Percentiles rank a stretch among this genome's conserved stretches.
Evolutionary conservation across 2,797 vertebrate genomes (phyloP).

Genomic region (Cuculus canorus): DNA sequence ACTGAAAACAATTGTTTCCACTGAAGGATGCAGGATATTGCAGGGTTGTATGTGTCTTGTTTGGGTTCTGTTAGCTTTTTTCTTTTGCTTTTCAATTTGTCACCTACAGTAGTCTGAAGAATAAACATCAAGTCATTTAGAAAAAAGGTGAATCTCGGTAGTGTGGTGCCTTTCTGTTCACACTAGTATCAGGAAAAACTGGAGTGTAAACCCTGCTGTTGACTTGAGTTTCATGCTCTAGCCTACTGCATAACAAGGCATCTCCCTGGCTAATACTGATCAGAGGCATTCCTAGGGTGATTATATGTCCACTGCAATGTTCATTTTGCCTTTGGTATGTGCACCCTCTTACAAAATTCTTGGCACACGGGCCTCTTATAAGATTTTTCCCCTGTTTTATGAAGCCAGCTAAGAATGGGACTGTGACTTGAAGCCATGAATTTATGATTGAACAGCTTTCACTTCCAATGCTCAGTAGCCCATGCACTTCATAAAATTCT

Average conservation of each 20-base stretch:
- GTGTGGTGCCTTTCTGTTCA: not conserved
- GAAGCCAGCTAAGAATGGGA: not conserved
- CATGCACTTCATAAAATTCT: not conserved
- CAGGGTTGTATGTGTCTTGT: not conserved
- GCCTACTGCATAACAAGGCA: not conserved
- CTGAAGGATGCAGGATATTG: not conserved
- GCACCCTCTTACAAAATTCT: not conserved
- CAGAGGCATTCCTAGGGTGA: not conserved
- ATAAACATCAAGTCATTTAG: not conserved
- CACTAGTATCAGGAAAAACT: not conserved
- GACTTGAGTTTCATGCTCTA: not conserved
- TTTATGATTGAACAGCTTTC: not conserved
- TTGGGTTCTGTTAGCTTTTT: not conserved
- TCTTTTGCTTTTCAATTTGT: not conserved
- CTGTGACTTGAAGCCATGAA: not conserved
- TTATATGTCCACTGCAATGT: not conserved
- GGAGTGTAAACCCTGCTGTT: not conserved
- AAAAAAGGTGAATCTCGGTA: not conserved
- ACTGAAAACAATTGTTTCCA: not conserved
- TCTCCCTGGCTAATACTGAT: constrained; percentile 7
- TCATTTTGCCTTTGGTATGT: constrained; percentile 5
- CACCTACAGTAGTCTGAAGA: not conserved
- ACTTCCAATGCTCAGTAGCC: not conserved
- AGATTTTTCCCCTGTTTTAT: not conserved
- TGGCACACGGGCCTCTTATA: not conserved